Evolutionary conservation across 2,888 invertebrate genomes (phyloP), one percentile per base, ranked within the genome.

Genomic region (Machimus rusticus): DNA sequence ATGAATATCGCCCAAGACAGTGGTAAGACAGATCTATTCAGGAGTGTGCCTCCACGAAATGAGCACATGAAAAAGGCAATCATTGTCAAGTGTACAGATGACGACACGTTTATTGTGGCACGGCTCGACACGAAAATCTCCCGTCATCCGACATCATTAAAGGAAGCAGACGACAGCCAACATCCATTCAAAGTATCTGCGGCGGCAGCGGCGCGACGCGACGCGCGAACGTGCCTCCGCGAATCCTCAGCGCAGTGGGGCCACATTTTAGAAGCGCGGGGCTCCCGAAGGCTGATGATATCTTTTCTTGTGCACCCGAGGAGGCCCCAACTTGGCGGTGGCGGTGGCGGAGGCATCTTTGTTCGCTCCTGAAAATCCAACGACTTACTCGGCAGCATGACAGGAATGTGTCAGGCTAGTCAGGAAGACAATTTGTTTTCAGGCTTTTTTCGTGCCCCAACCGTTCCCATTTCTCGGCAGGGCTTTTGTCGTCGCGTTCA

Each of bases 381-480:
- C 84, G 84, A 84, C 84, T 84, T 74, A 84, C 84, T 84, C 57
- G 39, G 39, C 43, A 74, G 74, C 84, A 84, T 74, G 84, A 84
- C 84, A 66, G 84, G 84, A 84, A 84, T 84, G 84, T 84, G 84
- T 84, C 84, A 84, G 66, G 66, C 37, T 84, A 84, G 57, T 84
- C 84, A 84, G 84, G 84, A 84, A 84, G 84, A 84, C 84, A 84
- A 84, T 84, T 84, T 84, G 84, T 84, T 84, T 84, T 74, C 84
- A 66, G 66, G 19, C 37, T 51, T 81, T 84, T 84, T 46, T 74
- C n/a, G 31, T 31, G 14, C 39, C 51, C n/a, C 19, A 6, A n/a
- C 39, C 39, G 2, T 46, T 46, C 31, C 74, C 14, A 6, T 81
- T 16, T 31, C 55, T 23, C 28, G 9, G 34, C 9, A 57, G 66